Conservation (phyloP, 2,113 vertebrate genomes). For the Electrona antarctica region DNA sequence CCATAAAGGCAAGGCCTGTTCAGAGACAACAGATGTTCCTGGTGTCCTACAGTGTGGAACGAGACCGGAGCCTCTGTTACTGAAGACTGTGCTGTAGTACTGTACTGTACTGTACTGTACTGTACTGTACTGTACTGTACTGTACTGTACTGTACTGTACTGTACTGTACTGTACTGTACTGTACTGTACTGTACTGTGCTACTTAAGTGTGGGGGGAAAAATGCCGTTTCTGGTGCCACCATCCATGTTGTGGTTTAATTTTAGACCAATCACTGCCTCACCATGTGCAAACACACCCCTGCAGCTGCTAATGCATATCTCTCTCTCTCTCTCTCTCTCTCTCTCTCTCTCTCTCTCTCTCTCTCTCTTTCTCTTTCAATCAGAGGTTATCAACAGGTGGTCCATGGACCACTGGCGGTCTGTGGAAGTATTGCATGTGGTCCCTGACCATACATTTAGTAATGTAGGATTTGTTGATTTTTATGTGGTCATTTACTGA, state of each 20-base stretch:
- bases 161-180: not conserved
- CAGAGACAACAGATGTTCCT: conserved; percentile 45
- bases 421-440: no score
- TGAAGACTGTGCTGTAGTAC: conserved; percentile 26
- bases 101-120: conserved; percentile 33
- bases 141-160: conserved; percentile 33
- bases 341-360: conserved; percentile 14
- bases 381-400: not conserved
- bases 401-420: no score
- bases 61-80: conserved; percentile 44
- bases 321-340: conserved; percentile 22
- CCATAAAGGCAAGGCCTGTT: conserved; percentile 29
- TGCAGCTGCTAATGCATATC: conserved; percentile 53
- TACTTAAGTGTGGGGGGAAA: conserved; percentile 45
- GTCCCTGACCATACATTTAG: not conserved
- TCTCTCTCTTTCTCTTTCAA: not conserved
- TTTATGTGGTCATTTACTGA: no score
- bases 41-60: conserved; percentile 37
- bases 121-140: conserved; percentile 31
- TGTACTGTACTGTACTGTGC: conserved; percentile 22
- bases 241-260: conserved; percentile 64
- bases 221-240: conserved; percentile 51
- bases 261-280: conserved; percentile 60
- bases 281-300: conserved; percentile 47
- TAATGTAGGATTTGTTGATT: no score